Evolutionary conservation across 2,797 vertebrate genomes (phyloP), one percentile per base, ranked within the genome.

Genomic region (Fundulus diaphanus): DNA sequence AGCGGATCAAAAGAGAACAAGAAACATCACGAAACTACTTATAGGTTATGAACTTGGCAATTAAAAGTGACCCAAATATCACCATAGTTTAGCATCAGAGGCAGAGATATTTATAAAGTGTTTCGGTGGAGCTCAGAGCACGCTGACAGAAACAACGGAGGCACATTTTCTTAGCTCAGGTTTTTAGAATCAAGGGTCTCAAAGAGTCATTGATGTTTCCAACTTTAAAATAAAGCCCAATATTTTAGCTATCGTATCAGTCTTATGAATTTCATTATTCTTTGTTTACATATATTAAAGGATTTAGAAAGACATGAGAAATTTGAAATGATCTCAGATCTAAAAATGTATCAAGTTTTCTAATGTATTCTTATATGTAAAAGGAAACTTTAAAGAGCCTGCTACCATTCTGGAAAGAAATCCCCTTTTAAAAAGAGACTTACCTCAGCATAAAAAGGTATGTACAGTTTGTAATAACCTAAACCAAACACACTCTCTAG

Each of bases 1-100:
- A 7, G 48, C 22, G 11, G 69, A 71, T 71, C 24, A 29, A 65
- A 52, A 66, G 63, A 40, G 12, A n/a, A 66, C 63, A 66, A 66
- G 35, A 66, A 42, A 35, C 35, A 42, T 66, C 63, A 66, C n/a
- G 24, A 73, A 73, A 35, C 42, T 35, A 31, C 16, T 37, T 51
- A 24, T 3, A 6, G 51, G 29, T 7, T 49, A 16, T 31, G 1
- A 54, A 59, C 5, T 29, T 44, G n/a, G 57, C 7, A 44, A 72
- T 44, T 57, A 44, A 31, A 72, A 56, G n/a, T 31, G 57, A 66
- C 56, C 70, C 42, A 72, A 31, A 72, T 31, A 13, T 29, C 20
- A 27, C 22, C 2, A 2, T 6, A 57, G 16, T 35, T 35, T 63
- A 72, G 7, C 67, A 51, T 35, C 31, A 46, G 18, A 29, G 15